These are phyloP conservation scores for Philaethria dido DNA, from an alignment of 2,888 invertebrate genomes.

Conservation along the genomic window DNA sequence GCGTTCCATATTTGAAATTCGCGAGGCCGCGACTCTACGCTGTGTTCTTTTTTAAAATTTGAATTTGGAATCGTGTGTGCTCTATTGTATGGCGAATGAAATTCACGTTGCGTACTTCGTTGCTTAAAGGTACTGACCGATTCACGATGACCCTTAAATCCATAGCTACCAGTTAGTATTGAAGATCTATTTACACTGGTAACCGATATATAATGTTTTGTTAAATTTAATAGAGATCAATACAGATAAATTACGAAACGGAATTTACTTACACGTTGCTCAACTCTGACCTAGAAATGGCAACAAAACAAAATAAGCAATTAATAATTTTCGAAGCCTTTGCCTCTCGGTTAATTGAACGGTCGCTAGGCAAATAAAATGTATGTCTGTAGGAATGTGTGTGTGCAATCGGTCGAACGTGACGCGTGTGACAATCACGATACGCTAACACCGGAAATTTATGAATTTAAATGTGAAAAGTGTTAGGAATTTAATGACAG, in stretches of 20 bases:
- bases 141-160: slow-evolving; percentile 27
- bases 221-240: slow-evolving; percentile 62
- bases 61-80: slow-evolving; percentile 80
- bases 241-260: slow-evolving; percentile 53
- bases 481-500: slow-evolving; percentile 81
- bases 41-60: slow-evolving; percentile 71
- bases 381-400: slow-evolving; percentile 58
- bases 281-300: slow-evolving; percentile 51
- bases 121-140: slow-evolving; percentile 47
- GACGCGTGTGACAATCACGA: slow-evolving; percentile 66
- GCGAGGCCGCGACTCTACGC: slow-evolving; percentile 61
- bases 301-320: slow-evolving; percentile 46
- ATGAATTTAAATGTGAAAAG: slow-evolving; percentile 83
- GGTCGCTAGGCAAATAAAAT: slow-evolving; percentile 51
- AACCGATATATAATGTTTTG: slow-evolving; percentile 54
- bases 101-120: slow-evolving; percentile 67
- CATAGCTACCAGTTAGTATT: not conserved
- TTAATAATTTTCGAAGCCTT: slow-evolving; percentile 44
- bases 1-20: slow-evolving; percentile 75
- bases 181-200: slow-evolving; percentile 20
- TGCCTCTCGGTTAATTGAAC: slow-evolving; percentile 45
- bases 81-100: slow-evolving; percentile 80
- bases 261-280: slow-evolving; percentile 56
- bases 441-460: slow-evolving; percentile 80
- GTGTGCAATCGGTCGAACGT: slow-evolving; percentile 78